These are phyloP conservation scores for Meriones unguiculatus DNA, from an alignment of 2,113 vertebrate species.

Conservation along the genomic window DNA sequence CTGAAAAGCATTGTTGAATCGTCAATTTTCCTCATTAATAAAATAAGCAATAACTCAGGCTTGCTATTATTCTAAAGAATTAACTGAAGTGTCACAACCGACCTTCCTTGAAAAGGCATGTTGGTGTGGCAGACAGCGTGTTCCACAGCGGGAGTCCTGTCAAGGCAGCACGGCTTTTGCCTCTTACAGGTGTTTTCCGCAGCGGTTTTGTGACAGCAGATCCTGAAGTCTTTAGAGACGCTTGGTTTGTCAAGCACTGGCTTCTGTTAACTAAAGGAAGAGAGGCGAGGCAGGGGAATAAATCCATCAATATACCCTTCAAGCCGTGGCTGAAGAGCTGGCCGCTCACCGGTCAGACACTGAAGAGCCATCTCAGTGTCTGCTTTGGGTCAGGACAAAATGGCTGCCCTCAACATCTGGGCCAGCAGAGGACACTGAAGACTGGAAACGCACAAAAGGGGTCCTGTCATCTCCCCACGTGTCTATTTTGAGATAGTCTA, in stretches of 20 bases:
- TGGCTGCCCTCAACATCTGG: background rate
- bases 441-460: background rate
- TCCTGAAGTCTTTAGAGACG: constrained; percentile 48
- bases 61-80: background rate
- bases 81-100: background rate
- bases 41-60: background rate
- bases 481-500: background rate
- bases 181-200: background rate
- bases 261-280: constrained; percentile 75
- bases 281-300: constrained; percentile 41
- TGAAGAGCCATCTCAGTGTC: background rate
- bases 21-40: background rate
- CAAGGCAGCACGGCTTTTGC: too few relatives aligned
- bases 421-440: background rate
- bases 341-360: background rate
- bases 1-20: background rate
- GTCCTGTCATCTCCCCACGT: fast-evolving
- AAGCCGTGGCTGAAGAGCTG: constrained; percentile 37
- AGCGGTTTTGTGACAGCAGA: constrained; percentile 52
- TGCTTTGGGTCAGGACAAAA: background rate
- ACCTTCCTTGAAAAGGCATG: background rate
- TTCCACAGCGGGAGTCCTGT: background rate
- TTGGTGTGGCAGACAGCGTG: background rate
- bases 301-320: constrained; percentile 56
- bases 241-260: constrained; percentile 56